These are phyloP conservation scores for Masticophis lateralis DNA, from an alignment of 2,797 vertebrate species.

Conservation along the genomic window DNA sequence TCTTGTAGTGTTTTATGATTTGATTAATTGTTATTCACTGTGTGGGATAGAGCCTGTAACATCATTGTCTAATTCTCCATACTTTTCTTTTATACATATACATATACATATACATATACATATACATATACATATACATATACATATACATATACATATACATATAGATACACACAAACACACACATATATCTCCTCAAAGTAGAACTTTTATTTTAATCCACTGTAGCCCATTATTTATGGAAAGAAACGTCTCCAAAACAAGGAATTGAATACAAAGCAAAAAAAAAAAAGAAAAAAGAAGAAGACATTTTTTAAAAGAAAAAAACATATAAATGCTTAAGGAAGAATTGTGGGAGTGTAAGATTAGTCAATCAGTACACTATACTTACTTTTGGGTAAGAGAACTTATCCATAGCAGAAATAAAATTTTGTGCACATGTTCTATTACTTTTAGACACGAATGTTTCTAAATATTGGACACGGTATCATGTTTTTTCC, in stretches of 20 bases:
- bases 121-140: too few species aligned
- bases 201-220: constrained; percentile 58
- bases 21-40: constrained; percentile 81
- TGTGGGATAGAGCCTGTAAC: constrained; percentile 72
- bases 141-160: too few species aligned
- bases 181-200: not conserved
- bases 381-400: constrained; percentile 43
- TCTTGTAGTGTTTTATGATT: constrained; percentile 72
- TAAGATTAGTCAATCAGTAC: constrained; percentile 63
- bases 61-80: constrained; percentile 59
- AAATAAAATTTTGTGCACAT: constrained; percentile 52
- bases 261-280: constrained; percentile 46
- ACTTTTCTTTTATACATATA: constrained; percentile 49
- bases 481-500: not conserved
- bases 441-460: constrained; percentile 17
- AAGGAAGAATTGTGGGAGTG: constrained; percentile 39
- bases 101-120: constrained; percentile 11
- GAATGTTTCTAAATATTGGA: not conserved
- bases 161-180: too few species aligned
- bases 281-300: constrained; percentile 51
- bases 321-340: constrained; percentile 19
- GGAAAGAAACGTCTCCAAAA: constrained; percentile 56
- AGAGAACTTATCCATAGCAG: constrained; percentile 30
- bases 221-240: constrained; percentile 64
- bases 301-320: not conserved